phyloP scores from a whole-genome alignment of 2,797 vertebrate genomes.

The Ammospiza maritima region DNA sequence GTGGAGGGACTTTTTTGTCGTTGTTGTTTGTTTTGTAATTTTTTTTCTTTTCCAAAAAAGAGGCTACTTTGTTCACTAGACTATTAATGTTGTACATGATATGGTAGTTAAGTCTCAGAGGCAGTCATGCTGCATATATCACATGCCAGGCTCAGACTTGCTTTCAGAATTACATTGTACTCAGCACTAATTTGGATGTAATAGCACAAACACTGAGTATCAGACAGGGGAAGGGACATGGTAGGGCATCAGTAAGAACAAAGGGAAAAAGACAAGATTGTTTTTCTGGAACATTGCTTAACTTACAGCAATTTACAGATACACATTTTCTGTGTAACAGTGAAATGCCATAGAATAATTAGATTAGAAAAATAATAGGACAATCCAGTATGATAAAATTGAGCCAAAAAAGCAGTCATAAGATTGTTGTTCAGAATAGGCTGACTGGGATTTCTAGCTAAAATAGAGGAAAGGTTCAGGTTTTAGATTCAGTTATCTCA shows the following conservation, averaged over 20 bases:
- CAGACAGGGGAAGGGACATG: neutral
- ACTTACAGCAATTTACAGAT: neutral
- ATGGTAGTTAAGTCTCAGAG: neutral
- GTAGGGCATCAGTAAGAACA: neutral
- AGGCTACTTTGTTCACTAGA: neutral
- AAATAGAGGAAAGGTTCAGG: neutral
- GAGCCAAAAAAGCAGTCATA: neutral
- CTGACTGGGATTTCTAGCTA: neutral
- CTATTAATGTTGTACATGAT: neutral
- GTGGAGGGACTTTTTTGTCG: neutral
- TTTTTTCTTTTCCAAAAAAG: neutral
- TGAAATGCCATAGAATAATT: constrained; percentile 13
- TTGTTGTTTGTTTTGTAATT: neutral
- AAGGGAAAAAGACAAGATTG: neutral
- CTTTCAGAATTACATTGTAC: neutral
- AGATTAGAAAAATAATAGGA: neutral
- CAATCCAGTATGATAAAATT: neutral
- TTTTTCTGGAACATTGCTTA: constrained; percentile 12
- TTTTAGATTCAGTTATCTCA: neutral
- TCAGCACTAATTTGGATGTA: neutral
- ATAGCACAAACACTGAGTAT: neutral
- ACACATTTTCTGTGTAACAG: neutral
- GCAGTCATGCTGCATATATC: neutral
- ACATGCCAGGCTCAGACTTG: neutral
- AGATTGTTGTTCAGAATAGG: neutral